Evolutionary conservation across 2,888 invertebrate genomes (phyloP).

Genomic region (Chrysolina oricalcia): DNA sequence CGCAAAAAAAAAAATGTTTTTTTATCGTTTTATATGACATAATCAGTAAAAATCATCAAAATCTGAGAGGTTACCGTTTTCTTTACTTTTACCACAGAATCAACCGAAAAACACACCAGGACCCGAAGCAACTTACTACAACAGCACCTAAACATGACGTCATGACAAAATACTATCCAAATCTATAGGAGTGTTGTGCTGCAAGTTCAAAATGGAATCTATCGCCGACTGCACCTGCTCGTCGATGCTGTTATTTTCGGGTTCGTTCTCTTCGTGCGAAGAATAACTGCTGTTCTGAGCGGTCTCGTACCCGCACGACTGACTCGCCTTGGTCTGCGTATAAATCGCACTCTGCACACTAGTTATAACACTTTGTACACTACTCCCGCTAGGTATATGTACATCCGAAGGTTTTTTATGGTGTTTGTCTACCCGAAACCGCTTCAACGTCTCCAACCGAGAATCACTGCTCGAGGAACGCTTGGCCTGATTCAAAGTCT

Average conservation of each 20-base stretch:
- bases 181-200: conserved; percentile 70
- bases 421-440: conserved; percentile 70
- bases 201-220: conserved; percentile 84
- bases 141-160: conserved; percentile 64
- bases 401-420: conserved; percentile 55
- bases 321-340: conserved; percentile 42
- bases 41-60: too few relatives aligned
- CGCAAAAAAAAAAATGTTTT: too few relatives aligned
- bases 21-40: too few relatives aligned
- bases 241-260: conserved; percentile 77
- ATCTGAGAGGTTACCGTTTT: too few relatives aligned
- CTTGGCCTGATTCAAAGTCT: conserved; percentile 56
- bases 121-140: conserved; percentile 42
- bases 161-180: conserved; percentile 72
- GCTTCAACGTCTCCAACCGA: conserved; percentile 68
- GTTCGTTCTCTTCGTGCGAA: conserved; percentile 60
- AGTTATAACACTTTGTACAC: conserved; percentile 60
- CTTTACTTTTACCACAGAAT: too few relatives aligned
- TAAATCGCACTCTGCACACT: conserved; percentile 51
- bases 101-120: conserved; percentile 39
- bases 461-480: conserved; percentile 67
- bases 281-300: conserved; percentile 51
- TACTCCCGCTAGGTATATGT: conserved; percentile 52
- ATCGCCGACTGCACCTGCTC: conserved; percentile 87
- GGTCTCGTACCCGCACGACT: conserved; percentile 43